Evolutionary conservation across 1,140 invertebrate species (phyloP), one percentile per base, ranked within the genome.

Genomic region (Musca vetustissima): DNA sequence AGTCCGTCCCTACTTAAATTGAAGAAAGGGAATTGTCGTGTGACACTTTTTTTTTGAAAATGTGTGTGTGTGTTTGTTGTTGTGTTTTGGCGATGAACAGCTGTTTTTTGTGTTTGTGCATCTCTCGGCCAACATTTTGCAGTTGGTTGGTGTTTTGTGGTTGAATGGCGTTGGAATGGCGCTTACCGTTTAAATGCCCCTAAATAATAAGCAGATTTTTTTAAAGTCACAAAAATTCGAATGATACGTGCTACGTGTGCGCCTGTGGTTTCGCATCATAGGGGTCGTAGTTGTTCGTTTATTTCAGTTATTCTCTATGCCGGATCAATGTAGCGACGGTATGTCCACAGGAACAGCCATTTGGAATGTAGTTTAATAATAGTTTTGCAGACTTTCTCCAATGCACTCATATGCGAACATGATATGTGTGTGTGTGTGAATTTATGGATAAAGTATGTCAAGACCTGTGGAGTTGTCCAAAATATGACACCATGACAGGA

Each of bases 11-110:
- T 43, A 43, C 36, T 7, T 7, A 36, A 61, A 61, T 2, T 28
- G 8, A 36, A 43, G 11, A 13, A 43, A 11, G 36, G 36, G 36
- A 21, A 36, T 32, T 36, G 57, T 61, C 57, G 57, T 61, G 28
- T 61, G 57, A 61, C 57, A 61, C 11, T 61, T 36, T 61, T 25
- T 59, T 59, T 36, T 6, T 1, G 14, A 43, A 36, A 61, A 9
- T 61, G 17, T 43, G n/a, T n/a, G n/a, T n/a, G n/a, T n/a, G n/a
- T n/a, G n/a, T n/a, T n/a, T 13, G 36, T 43, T 43, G 36, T 2
- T 43, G 36, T 43, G 28, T 32, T n/a, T 32, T 32, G 28, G 28
- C 28, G 3, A 28, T 21, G 19, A 61, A 61, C 57, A 61, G 28
- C n/a, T 61, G 57, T 61, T 61, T 61, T 61, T 36, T 1, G 21